Evolutionary conservation across 2,888 invertebrate species (phyloP), one percentile per base, ranked within the genome.

Genomic region (Epinotia ramella): DNA sequence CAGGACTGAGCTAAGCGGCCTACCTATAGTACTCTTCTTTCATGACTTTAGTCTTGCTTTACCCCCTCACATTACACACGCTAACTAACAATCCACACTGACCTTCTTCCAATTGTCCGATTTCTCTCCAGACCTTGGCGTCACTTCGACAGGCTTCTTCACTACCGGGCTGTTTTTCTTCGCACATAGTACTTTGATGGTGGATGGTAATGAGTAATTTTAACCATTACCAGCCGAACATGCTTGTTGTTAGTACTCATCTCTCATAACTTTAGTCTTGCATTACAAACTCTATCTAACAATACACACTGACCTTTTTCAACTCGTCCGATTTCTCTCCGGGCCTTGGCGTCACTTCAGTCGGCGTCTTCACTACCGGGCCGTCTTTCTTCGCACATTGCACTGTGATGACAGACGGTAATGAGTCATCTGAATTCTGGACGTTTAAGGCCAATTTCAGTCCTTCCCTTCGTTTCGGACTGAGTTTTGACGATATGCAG

Each of bases 381-480:
- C 28, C 5, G 53, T 66, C 56, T 57, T 80, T 83, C 53, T 78
- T 81, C 16, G 80, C 80, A 67, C 81, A 82, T 20, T 81, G 81
- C 76, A 84, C 79, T 20, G 79, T 80, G 44, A 79, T 78, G 0
- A 81, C 78, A 0, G 86, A 82, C 0, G 78, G 77, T 6, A 82
- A 16, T 1, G 68, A 63, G 9, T 40, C 11, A 0, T 60, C 66
- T 6, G 63, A 66, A 9, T 12, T 2, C 6, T 62, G 62, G 16
- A 12, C 16, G 53, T 60, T 49, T 7, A 73, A 20, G 7, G 59
- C 60, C 12, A 67, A 40, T 3, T 73, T 63, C 7, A 68, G 40
- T 18, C 62, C 62, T 40, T 62, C 40, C 59, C 40, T 18, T 46
- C 0, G 44, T 3, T 16, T 28, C 79, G 76, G 3, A 77, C 40